A percentile compares a stretch with the other conserved stretches of the same genome.
These are phyloP conservation scores for Hyalella azteca DNA, from an alignment of 2,888 invertebrate genomes.

Conservation along the genomic window DNA sequence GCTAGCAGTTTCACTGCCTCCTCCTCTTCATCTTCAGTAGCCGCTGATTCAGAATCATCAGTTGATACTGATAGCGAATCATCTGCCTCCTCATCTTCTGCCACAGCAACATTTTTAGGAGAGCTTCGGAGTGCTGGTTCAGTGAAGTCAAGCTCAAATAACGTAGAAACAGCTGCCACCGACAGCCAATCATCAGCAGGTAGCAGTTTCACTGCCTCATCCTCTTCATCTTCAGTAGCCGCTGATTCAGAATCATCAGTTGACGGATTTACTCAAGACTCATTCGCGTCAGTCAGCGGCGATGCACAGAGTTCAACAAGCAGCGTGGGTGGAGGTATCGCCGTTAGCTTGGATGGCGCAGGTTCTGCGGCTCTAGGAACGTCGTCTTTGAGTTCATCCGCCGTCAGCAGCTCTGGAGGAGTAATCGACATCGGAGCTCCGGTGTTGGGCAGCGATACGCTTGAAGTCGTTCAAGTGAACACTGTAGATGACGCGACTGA, in stretches of 20 bases:
- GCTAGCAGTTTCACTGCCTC: background rate
- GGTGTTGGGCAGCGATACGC: background rate
- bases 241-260: background rate
- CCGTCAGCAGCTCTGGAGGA: background rate
- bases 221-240: background rate
- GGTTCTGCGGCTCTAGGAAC: background rate
- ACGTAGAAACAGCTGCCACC: background rate
- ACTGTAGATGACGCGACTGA: background rate
- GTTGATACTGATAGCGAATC: background rate
- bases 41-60: background rate
- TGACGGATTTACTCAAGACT: background rate
- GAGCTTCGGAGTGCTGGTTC: background rate
- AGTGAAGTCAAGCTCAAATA: background rate
- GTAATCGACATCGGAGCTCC: slow-evolving; percentile 11
- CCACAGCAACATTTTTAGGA: background rate
- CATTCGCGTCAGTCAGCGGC: background rate
- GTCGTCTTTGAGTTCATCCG: background rate
- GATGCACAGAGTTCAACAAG: background rate
- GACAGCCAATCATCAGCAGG: background rate
- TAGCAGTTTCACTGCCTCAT: background rate
- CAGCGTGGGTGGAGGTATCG: background rate
- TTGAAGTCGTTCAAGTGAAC: background rate
- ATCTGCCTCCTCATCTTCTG: background rate
- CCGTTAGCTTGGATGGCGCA: background rate
- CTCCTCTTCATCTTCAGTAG: background rate